Evolutionary conservation across 2,797 vertebrate species (phyloP).

Genomic region (Agapornis canus): DNA sequence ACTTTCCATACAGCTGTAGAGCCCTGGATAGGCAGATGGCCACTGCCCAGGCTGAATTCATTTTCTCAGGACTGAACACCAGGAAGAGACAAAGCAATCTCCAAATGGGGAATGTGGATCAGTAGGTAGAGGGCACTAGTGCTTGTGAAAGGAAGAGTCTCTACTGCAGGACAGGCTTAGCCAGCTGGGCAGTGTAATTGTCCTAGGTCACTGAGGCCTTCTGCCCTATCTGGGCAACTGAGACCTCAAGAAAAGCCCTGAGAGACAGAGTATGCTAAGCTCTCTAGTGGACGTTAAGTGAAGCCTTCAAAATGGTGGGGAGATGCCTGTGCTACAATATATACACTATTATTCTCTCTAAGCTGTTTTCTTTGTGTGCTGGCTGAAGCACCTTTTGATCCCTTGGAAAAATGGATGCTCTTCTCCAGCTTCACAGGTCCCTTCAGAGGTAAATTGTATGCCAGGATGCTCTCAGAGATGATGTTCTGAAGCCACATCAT

Average conservation of each 20-base stretch:
- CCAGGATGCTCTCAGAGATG: background rate
- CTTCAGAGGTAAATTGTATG: background rate
- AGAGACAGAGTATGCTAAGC: background rate
- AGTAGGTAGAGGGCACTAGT: background rate
- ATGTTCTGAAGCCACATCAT: background rate
- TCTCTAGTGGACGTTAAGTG: background rate
- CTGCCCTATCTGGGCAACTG: background rate
- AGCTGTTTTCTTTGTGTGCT: background rate
- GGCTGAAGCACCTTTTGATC: background rate
- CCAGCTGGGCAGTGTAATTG: background rate
- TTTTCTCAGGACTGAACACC: background rate
- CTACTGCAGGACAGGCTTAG: background rate
- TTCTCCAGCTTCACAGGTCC: background rate
- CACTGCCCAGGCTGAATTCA: rapidly evolving
- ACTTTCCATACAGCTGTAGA: background rate
- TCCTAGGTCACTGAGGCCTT: background rate
- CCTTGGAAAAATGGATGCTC: background rate
- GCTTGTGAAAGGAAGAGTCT: background rate
- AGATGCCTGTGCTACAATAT: background rate
- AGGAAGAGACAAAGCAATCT: background rate
- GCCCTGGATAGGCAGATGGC: background rate
- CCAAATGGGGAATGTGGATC: background rate
- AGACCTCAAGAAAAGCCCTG: background rate
- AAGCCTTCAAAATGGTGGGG: background rate
- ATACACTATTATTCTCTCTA: background rate